phyloP scores from a whole-genome alignment of 2,797 vertebrate genomes.

The Lepus townsendii region DNA sequence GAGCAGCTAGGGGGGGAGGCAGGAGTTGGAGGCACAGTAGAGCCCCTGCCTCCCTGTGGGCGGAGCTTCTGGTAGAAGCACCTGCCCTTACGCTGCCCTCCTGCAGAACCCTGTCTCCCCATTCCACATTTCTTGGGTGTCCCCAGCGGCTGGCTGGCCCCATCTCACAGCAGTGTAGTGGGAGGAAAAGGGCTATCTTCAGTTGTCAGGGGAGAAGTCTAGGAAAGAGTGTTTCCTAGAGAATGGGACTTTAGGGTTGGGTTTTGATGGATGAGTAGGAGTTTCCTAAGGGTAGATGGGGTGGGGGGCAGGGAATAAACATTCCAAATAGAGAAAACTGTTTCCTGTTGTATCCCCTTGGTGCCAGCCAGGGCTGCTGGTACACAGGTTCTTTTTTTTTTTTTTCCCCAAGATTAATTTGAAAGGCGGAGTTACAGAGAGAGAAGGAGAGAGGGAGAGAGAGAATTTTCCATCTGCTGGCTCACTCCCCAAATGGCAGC shows the following conservation, averaged over 20 bases:
- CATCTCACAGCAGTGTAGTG: not conserved
- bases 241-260: constrained; percentile 29
- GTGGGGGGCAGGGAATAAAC: not conserved
- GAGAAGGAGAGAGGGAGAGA: too few species aligned
- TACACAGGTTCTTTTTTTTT: not conserved
- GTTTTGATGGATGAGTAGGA: constrained; percentile 60
- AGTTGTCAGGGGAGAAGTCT: constrained; percentile 1
- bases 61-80: constrained; percentile 1
- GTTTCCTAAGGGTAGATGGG: constrained; percentile 45
- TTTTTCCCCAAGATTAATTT: too few species aligned
- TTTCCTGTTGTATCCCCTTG: not conserved
- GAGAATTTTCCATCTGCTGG: too few species aligned
- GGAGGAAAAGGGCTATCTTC: not conserved
- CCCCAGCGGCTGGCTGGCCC: not conserved
- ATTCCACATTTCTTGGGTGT: not conserved
- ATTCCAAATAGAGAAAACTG: constrained; percentile 37
- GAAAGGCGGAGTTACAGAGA: too few species aligned
- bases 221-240: constrained; percentile 28
- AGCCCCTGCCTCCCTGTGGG: not conserved
- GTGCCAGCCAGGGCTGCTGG: not conserved
- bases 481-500: too few species aligned
- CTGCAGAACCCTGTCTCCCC: not conserved
- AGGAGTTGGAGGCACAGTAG: not conserved
- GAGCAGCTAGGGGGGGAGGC: not conserved
- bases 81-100: not conserved